Evolutionary conservation across 2,888 invertebrate genomes (phyloP), one percentile per base, ranked within the genome.

Genomic region (Incurvaria masculella): DNA sequence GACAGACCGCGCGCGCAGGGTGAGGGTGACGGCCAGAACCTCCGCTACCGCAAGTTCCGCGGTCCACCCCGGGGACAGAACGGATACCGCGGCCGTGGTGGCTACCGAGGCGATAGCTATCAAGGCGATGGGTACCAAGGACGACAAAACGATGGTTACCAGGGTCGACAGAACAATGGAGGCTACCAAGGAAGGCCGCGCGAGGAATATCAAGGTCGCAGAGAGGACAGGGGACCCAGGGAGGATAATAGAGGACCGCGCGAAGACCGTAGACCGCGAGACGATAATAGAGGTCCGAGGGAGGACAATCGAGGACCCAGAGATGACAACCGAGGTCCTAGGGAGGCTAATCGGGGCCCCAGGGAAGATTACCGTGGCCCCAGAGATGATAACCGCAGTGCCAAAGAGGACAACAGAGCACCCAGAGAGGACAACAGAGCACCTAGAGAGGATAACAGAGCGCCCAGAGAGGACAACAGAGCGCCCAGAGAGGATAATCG

Each of bases 1-100:
- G 59, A 57, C 42, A 72, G 73, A 23, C 64, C 72, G 44, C 64
- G 65, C 55, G 61, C 68, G 26, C 73, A 73, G 39, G 75, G 71
- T 11, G 72, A 73, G 51, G 75, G 74, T 21, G 76, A 76, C 58
- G 72, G 69, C 1, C 73, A 73, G 56, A 66, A 64, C 55, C 59
- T 72, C 47, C 69, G 61, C 61, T 58, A 71, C 21, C 63, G 73
- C n/a, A 72, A 62, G 59, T 67, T 68, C 1, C 66, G 72, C 41
- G 66, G 69, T 21, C 62, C 64, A 38, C 57, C 61, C 38, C 58
- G 51, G 62, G 75, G 79, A 19, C 59, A 74, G 1, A 73, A 75
- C 56, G 73, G 75, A 2, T 70, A 69, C 52, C 68, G 75, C 19
- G 71, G 73, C 17, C 70, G 76, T 47, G 70, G 75, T 33, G 21